Evolutionary conservation across 2,797 vertebrate species (phyloP).

Genomic region (Lophotriccus pileatus): DNA sequence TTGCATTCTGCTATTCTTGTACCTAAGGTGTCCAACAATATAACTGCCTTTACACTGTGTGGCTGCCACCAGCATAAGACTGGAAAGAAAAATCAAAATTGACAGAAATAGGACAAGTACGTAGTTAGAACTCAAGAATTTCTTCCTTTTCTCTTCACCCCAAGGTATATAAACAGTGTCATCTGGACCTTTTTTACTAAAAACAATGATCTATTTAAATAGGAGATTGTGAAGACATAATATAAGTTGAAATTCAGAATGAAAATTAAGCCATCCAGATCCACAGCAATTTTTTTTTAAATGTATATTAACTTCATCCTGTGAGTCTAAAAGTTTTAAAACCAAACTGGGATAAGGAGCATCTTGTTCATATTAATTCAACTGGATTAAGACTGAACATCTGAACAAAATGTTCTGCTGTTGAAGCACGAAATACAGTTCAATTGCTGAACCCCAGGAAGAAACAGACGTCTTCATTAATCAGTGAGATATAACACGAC

Average conservation of each 20-base stretch:
- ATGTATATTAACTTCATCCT: not conserved
- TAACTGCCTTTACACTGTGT: slow-evolving; percentile 36
- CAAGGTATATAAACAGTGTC: slow-evolving; percentile 18
- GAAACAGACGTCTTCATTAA: not conserved
- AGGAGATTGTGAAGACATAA: not conserved
- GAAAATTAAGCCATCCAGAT: not conserved
- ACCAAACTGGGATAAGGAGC: not conserved
- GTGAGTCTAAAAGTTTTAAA: slow-evolving; percentile 2
- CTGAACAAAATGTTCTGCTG: slow-evolving; percentile 20
- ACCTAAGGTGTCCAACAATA: slow-evolving; percentile 28
- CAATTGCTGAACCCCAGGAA: not conserved
- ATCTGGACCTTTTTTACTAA: not conserved
- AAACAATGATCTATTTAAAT: slow-evolving; percentile 4
- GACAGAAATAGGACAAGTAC: slow-evolving; percentile 72
- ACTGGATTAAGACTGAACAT: slow-evolving; percentile 24
- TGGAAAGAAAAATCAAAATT: slow-evolving; percentile 67
- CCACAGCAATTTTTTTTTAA: not conserved
- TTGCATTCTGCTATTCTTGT: slow-evolving; percentile 33
- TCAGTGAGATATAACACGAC: not conserved
- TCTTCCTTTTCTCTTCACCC: not conserved
- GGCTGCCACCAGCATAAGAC: slow-evolving; percentile 45
- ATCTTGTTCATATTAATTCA: slow-evolving; percentile 14
- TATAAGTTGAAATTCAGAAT: not conserved
- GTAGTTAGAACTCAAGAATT: slow-evolving; percentile 48
- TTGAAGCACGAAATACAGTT: not conserved